phyloP scores from a whole-genome alignment of 2,888 invertebrate species.

The Poecilus cupreus region DNA sequence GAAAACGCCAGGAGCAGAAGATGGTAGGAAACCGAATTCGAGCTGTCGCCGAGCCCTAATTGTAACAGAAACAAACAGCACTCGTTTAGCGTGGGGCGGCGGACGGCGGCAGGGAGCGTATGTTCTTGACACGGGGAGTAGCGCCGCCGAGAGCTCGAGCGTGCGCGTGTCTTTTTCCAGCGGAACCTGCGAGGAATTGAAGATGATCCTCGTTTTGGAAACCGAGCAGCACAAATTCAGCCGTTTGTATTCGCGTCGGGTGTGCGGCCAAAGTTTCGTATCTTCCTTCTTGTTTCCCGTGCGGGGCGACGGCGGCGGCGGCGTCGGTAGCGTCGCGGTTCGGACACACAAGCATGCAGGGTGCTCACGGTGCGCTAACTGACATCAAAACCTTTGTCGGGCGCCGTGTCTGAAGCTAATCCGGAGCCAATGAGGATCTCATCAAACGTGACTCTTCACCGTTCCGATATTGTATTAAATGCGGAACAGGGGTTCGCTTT shows the following conservation, averaged over 20 bases:
- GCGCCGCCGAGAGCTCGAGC: background rate
- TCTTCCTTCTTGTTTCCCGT: conserved; percentile 64
- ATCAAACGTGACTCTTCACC: conserved; percentile 60
- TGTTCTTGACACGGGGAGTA: conserved; percentile 50
- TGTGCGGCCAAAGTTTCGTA: conserved; percentile 69
- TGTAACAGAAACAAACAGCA: conserved; percentile 48
- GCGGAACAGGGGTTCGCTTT: conserved; percentile 59
- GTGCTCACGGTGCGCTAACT: conserved; percentile 36
- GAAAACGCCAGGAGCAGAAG: background rate
- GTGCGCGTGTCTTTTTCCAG: conserved; percentile 53
- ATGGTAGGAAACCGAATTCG: background rate
- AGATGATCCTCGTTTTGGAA: conserved; percentile 65
- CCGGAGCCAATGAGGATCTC: conserved; percentile 59
- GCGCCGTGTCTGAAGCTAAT: conserved; percentile 56
- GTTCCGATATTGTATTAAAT: conserved; percentile 60
- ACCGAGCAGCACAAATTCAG: conserved; percentile 68
- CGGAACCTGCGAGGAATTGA: conserved; percentile 65
- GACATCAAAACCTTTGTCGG: conserved; percentile 59
- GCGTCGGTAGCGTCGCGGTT: background rate
- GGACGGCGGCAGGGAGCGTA: conserved; percentile 11
- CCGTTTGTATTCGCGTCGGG: conserved; percentile 71
- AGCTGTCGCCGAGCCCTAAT: conserved; percentile 10
- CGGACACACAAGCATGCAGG: conserved; percentile 26
- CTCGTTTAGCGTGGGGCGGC: conserved; percentile 5
- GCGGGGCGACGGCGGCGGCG: background rate